Conservation (phyloP, 1,140 invertebrate genomes). For the Zaprionus camerounensis region DNA sequence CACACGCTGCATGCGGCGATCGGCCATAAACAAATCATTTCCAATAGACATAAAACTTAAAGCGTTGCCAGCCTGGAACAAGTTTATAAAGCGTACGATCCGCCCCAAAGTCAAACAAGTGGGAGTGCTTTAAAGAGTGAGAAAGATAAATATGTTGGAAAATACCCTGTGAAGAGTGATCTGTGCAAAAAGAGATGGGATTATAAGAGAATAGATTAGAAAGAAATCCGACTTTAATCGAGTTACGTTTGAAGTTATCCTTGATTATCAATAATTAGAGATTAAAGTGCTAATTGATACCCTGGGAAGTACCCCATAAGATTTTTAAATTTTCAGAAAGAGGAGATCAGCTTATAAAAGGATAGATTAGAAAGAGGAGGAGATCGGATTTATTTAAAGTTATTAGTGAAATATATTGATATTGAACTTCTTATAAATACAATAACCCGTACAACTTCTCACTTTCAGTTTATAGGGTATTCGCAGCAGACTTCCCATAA, state of each 20-base stretch:
- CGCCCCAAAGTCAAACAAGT: constrained; percentile 31
- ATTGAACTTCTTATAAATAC: neutral
- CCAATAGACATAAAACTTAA: constrained; percentile 46
- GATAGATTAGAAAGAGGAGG: too few species aligned
- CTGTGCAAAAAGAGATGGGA: too few species aligned
- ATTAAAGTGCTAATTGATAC: too few species aligned
- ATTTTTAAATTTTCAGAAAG: too few species aligned
- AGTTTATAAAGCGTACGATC: constrained; percentile 43
- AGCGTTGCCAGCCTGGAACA: constrained; percentile 37
- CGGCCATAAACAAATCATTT: constrained; percentile 75
- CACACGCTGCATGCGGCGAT: constrained; percentile 62
- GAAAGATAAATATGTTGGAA: neutral
- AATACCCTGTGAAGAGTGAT: neutral
- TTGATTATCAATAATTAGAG: too few species aligned
- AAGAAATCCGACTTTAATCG: too few species aligned
- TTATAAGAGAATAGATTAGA: too few species aligned
- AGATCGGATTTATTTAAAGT: too few species aligned
- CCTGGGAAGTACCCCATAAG: too few species aligned
- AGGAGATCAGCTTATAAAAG: too few species aligned
- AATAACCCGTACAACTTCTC: neutral
- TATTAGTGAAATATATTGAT: too few species aligned
- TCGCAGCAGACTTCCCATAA: constrained; percentile 51
- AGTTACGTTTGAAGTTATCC: too few species aligned
- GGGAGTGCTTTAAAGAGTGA: neutral
- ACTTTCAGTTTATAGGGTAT: constrained; percentile 4